These are phyloP conservation scores for Cinclus mexicanus DNA, from an alignment of 2,113 vertebrate genomes.

Conservation along the genomic window DNA sequence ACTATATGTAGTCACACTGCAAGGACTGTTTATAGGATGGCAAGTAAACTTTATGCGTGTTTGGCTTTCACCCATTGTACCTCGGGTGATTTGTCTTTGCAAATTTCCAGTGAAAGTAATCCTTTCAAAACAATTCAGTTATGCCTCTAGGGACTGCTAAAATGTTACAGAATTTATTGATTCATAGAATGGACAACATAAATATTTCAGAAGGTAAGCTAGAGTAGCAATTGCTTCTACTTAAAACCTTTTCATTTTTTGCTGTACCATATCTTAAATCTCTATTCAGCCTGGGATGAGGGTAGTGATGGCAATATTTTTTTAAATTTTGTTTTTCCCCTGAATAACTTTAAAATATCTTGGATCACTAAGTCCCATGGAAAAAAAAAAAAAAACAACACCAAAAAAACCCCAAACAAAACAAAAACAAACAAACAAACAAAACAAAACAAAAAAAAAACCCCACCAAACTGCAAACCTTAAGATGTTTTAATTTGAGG, in stretches of 20 bases:
- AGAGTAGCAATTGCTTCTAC: background rate
- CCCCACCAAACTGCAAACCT: rapidly evolving
- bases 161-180: background rate
- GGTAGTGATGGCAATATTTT: background rate
- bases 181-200: background rate
- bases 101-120: background rate
- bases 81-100: background rate
- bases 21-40: background rate
- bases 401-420: background rate
- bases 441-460: background rate
- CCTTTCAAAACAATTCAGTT: background rate
- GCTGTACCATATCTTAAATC: background rate
- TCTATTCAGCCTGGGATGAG: background rate
- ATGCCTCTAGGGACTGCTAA: background rate
- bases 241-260: background rate
- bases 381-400: background rate
- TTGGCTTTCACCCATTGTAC: background rate
- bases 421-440: background rate
- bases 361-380: background rate
- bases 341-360: background rate
- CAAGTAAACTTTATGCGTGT: background rate
- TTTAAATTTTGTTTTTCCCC: background rate
- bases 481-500: background rate
- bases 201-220: background rate
- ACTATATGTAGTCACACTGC: no score